Conservation (phyloP, 2,888 invertebrate species). For the Mythimna vitellina region DNA sequence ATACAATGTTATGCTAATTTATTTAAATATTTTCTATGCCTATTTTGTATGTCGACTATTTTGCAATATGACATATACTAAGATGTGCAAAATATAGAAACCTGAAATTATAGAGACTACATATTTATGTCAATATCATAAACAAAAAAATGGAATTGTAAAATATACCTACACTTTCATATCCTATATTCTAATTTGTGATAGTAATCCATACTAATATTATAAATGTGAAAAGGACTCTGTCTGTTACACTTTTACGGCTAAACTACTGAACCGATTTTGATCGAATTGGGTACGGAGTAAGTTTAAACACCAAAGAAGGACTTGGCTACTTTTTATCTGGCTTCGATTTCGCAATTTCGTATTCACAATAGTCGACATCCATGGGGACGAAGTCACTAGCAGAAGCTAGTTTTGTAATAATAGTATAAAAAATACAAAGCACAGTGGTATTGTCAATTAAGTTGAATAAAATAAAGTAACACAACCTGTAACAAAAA, state of each 20-base stretch:
- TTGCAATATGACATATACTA: neutral
- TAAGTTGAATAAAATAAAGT: neutral
- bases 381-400: too few species aligned
- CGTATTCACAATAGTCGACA: too few species aligned
- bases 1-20: constrained; percentile 5
- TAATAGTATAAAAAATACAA: neutral
- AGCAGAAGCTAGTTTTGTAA: neutral
- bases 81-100: neutral
- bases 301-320: too few species aligned
- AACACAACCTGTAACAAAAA: neutral
- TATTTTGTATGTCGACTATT: neutral
- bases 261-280: too few species aligned
- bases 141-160: neutral
- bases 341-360: too few species aligned
- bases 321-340: too few species aligned
- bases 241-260: too few species aligned
- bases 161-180: neutral
- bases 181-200: too few species aligned
- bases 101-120: neutral
- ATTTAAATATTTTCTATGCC: neutral
- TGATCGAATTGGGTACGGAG: too few species aligned
- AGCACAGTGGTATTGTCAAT: neutral
- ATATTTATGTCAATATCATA: neutral
- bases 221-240: too few species aligned
- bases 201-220: too few species aligned